Evolutionary conservation across 2,113 vertebrate species (phyloP), one percentile per base, ranked within the genome.

Genomic region (Rhinichthys klamathensis): DNA sequence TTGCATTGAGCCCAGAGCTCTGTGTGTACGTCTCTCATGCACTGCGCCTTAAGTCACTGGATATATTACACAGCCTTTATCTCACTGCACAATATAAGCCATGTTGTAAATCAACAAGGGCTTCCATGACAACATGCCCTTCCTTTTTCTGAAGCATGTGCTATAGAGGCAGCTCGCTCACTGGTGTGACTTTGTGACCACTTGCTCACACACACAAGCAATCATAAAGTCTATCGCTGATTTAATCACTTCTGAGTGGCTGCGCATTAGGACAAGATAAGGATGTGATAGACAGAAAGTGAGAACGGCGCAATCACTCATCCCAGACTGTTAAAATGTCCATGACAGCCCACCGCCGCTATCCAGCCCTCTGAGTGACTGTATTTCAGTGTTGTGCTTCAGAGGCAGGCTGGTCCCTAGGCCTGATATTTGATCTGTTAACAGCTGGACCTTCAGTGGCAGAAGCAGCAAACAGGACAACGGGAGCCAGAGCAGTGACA

Each of bases 401-500:
- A 46, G 70, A 56, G 38, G 32, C 49, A 16, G 73, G 60, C 30
- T 78, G 65, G 46, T 83, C 65, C 49, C 32, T 51, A 74, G 81
- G 82, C 49, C 32, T 74, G 75, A 38, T 41, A 72, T 83, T 58
- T 83, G 80, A 81, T 69, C 61, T 49, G 16, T 27, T 81, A 69
- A 81, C 80, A 81, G 80, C 80, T 73, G 81, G 81, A 70, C 13
- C 11, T 72, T 27, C 67, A 58, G 49, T 83, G 21, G 81, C 51
- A 67, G 27, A 81, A 51, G 80, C 61, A 69, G 61, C 61, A 81
- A 51, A 81, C 35, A 65, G 58, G 61, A 65, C 79, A 51, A 23
- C 23, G 13, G 56, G 60, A 80, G 78, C 58, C 44, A 10, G 49
- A 58, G 35, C 6, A 32, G 79, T 35, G 63, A 70, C 30, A 32